Conservation (phyloP, 1,140 invertebrate species). For the Himalopsyche phryganea region DNA sequence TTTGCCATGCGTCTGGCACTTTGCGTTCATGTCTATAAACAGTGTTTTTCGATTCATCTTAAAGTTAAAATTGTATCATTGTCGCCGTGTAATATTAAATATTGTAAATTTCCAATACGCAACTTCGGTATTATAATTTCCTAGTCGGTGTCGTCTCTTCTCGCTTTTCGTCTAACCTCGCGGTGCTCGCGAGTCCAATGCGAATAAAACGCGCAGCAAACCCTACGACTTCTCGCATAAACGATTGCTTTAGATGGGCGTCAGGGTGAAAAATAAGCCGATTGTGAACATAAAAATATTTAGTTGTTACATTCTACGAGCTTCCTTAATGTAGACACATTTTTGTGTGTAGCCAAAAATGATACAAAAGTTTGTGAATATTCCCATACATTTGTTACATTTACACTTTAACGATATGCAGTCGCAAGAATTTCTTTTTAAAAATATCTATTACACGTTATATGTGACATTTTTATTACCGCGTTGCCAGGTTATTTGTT, state of each 20-base stretch:
- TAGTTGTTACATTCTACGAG: conserved; percentile 33
- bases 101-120: too few relatives aligned
- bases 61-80: too few relatives aligned
- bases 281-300: conserved; percentile 32
- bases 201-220: not conserved
- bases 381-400: conserved; percentile 3
- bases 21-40: too few relatives aligned
- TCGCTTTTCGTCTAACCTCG: not conserved
- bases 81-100: too few relatives aligned
- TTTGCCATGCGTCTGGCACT: not conserved
- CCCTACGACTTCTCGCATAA: not conserved
- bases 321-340: conserved; percentile 33
- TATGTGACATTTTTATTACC: not conserved
- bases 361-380: conserved; percentile 12
- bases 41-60: too few relatives aligned
- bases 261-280: conserved; percentile 34
- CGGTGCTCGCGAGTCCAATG: not conserved
- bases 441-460: conserved; percentile 2
- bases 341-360: conserved; percentile 33
- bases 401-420: not conserved
- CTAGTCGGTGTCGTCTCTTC: too few relatives aligned
- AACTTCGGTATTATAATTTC: too few relatives aligned
- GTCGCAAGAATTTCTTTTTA: not conserved
- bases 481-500: not conserved
- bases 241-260: conserved; percentile 34